Percentiles rank a stretch among this genome's conserved stretches.
phyloP scores from a whole-genome alignment of 2,797 vertebrate species.

The Chelon auratus region DNA sequence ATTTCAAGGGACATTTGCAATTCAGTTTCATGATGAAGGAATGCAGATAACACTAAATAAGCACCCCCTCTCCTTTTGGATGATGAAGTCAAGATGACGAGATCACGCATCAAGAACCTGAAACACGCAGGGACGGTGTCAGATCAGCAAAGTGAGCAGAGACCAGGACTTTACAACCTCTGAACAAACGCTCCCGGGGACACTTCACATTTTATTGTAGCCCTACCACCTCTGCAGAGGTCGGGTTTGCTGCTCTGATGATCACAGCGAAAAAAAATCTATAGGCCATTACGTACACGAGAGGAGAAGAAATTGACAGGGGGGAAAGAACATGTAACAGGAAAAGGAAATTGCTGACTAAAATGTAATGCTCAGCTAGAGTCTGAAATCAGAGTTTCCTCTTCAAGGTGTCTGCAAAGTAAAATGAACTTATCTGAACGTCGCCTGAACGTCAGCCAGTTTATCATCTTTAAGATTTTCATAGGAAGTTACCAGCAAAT shows the following conservation, averaged over 20 bases:
- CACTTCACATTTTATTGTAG: conserved; percentile 30
- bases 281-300: conserved; percentile 38
- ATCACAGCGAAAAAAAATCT: conserved; percentile 48
- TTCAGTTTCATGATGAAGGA: neutral
- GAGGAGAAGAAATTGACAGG: neutral
- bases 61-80: conserved; percentile 7
- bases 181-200: conserved; percentile 12
- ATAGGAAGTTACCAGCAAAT: neutral
- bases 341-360: conserved; percentile 8
- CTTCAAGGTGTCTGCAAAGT: neutral
- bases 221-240: conserved; percentile 13
- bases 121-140: neutral
- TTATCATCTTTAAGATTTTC: neutral
- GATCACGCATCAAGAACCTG: conserved; percentile 13
- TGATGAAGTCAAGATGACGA: conserved; percentile 9
- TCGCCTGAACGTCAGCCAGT: too few relatives aligned
- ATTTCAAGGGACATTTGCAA: neutral
- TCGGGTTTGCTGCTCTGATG: conserved; percentile 36
- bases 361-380: neutral
- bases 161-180: neutral
- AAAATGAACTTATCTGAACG: neutral
- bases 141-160: neutral
- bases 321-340: neutral
- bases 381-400: neutral
- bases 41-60: neutral